Evolutionary conservation across 2,113 vertebrate genomes (phyloP).

Genomic region (Rallus limicola): DNA sequence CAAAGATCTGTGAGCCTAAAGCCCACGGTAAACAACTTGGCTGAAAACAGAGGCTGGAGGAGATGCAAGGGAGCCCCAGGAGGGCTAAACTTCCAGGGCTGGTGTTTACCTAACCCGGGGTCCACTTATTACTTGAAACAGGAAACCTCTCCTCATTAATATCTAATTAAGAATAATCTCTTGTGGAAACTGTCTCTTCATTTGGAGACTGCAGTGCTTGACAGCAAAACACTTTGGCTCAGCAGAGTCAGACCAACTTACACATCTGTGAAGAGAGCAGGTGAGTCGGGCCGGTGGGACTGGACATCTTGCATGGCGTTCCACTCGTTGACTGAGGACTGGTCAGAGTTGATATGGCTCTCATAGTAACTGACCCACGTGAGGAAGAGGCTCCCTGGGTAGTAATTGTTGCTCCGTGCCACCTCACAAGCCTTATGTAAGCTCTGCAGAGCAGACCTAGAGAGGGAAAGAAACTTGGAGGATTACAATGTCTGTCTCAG

Average conservation of each 20-base stretch:
- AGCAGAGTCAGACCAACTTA: slow-evolving; percentile 76
- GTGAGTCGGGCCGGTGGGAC: slow-evolving; percentile 93
- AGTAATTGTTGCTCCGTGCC: slow-evolving; percentile 94
- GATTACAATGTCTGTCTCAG: background rate
- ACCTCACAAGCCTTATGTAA: slow-evolving; percentile 97
- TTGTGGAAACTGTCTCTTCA: background rate
- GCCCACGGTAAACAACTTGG: background rate
- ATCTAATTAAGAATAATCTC: background rate
- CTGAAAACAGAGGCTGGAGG: background rate
- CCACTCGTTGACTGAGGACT: slow-evolving; percentile 95
- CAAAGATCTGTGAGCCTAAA: background rate
- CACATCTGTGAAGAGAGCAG: slow-evolving; percentile 93
- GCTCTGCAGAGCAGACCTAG: slow-evolving; percentile 95
- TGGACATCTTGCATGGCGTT: slow-evolving; percentile 97
- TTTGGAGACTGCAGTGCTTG: background rate
- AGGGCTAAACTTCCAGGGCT: background rate
- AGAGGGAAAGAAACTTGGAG: background rate
- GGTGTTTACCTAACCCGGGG: background rate
- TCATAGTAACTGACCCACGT: slow-evolving; percentile 99
- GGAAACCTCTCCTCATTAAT: background rate
- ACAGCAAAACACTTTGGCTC: background rate
- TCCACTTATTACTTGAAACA: background rate
- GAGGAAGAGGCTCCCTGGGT: slow-evolving; percentile 95
- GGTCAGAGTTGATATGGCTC: slow-evolving; percentile 92
- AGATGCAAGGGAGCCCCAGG: background rate